Evolutionary conservation across 2,888 invertebrate genomes (phyloP), one percentile per base, ranked within the genome.

Genomic region (Lobophora halterata): DNA sequence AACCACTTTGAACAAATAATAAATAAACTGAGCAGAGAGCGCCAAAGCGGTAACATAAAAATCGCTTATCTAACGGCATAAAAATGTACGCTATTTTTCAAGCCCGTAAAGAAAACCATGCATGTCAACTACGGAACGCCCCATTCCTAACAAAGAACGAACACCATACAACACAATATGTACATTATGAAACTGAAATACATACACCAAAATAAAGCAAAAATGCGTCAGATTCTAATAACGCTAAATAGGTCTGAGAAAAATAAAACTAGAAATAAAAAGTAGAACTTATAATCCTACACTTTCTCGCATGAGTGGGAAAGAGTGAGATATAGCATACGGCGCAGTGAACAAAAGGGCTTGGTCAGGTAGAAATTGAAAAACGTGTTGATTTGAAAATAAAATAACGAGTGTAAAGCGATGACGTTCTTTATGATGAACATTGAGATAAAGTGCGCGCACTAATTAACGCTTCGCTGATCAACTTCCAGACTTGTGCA

Each of bases 261-360:
- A 5, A 32, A 34, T 41, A 26, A 16, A 44, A 31, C 46, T 20
- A 41, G 31, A 37, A 31, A 35, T 39, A 39, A 39, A 36, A 49
- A 40, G 41, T 43, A 35, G 39, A 46, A 42, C 39, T 26, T 49
- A 36, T 49, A 36, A 49, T 52, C 39, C 44, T 36, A 32, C 48
- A 49, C 49, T 52, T 52, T 49, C 49, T 42, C 51, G 38, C 46
- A 46, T 47, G 46, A 24, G 53, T 42, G 53, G 28, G 50, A 50
- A 31, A 31, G 48, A 49, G 64, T 54, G 14, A 53, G 60, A 55
- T 45, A 65, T 29, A 48, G 55, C 50, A 38, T 58, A 57, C 61
- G 31, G 42, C 52, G 46, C 52, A 58, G 49, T 52, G 58, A 58
- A 63, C 68, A 68, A 66, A 65, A 68, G 68, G 65, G 57, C 53